A percentile compares a stretch with the other conserved stretches of the same genome.
Evolutionary conservation across 1,140 invertebrate genomes (phyloP).

Genomic region (Pseudomyrmex concolor): DNA sequence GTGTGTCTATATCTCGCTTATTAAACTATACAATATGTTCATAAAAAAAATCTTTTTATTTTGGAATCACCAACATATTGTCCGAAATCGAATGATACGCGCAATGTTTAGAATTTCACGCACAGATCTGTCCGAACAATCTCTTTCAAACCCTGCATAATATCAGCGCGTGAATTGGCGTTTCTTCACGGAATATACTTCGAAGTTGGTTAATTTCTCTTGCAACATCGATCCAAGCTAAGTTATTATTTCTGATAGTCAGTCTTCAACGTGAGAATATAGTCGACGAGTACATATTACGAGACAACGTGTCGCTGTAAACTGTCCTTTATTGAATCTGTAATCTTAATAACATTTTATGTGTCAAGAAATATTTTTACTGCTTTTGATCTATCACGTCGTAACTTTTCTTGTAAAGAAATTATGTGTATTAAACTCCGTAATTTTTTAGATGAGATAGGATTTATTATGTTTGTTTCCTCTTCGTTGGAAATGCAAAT

Average conservation of each 20-base stretch:
- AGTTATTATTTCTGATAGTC: conserved; percentile 25
- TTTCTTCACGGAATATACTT: background rate
- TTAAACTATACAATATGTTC: too few species aligned
- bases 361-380: too few species aligned
- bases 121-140: conserved; percentile 6
- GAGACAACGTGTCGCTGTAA: conserved; percentile 12
- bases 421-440: background rate
- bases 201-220: conserved; percentile 44
- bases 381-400: too few species aligned
- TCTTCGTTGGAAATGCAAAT: background rate
- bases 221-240: conserved; percentile 9
- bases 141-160: conserved; percentile 18
- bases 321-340: conserved; percentile 25
- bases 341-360: background rate
- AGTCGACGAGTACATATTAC: conserved; percentile 40
- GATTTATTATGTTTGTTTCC: background rate
- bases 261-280: conserved; percentile 21
- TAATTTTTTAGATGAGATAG: background rate
- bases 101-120: conserved; percentile 8
- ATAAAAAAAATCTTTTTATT: background rate
- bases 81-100: background rate
- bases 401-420: too few species aligned
- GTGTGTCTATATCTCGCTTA: too few species aligned
- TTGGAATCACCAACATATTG: background rate
- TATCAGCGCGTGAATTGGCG: conserved; percentile 19